Conservation (phyloP, 2,888 invertebrate species). For the Biston betularia region DNA sequence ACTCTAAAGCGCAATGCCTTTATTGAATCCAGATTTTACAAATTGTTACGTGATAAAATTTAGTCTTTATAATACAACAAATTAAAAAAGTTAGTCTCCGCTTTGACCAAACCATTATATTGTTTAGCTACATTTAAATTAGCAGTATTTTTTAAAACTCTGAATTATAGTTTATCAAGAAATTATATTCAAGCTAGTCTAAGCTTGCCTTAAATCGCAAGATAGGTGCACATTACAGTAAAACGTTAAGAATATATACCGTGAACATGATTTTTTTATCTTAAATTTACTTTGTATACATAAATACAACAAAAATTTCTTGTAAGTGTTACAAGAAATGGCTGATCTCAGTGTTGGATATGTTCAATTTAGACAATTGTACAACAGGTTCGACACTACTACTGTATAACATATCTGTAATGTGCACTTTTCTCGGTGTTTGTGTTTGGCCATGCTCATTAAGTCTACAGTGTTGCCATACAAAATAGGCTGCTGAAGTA, state of each 20-base stretch:
- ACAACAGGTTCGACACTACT: no score
- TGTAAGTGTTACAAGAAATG: no score
- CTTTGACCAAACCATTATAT: constrained; percentile 7
- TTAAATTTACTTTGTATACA: not conserved
- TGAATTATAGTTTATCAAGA: no score
- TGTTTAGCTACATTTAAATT: constrained; percentile 11
- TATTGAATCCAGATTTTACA: no score
- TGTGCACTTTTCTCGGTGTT: constrained; percentile 8
- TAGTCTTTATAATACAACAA: not conserved
- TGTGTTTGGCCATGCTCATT: constrained; percentile 37
- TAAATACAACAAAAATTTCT: not conserved
- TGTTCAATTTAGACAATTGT: no score
- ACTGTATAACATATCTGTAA: constrained; percentile 1
- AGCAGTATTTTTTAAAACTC: constrained; percentile 27
- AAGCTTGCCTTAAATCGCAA: constrained; percentile 37
- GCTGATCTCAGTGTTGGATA: no score
- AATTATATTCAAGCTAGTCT: constrained; percentile 42
- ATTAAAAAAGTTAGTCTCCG: constrained; percentile 7
- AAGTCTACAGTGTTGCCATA: constrained; percentile 53
- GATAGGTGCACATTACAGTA: constrained; percentile 18
- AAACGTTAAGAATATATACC: not conserved
- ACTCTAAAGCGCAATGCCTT: not conserved
- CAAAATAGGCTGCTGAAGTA: constrained; percentile 51
- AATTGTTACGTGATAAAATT: no score
- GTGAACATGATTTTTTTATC: no score